Evolutionary conservation across 1,140 invertebrate species (phyloP), one percentile per base, ranked within the genome.

Genomic region (Pseudomyrmex flavicornis): DNA sequence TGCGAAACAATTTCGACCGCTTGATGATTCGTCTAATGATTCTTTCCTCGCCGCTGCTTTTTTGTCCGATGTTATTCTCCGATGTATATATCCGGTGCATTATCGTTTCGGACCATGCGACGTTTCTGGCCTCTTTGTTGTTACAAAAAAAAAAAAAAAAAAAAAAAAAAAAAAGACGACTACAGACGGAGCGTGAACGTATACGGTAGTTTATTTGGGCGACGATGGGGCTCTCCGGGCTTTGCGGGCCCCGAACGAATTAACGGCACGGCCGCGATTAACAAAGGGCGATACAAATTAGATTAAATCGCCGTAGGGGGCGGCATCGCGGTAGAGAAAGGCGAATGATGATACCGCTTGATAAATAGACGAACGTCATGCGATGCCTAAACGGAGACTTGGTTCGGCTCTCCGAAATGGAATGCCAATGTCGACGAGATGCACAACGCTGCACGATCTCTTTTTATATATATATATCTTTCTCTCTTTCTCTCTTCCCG

Each of bases 291-390:
- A 93, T 93, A 93, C 93, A 94, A 94, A 94, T 93, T 94, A 93
- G 93, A 94, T 94, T 94, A 94, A 94, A 93, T 92, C 92, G 93
- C 93, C 92, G 79, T 91, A 92, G 92, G 93, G 92, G 92, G 92
- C 92, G 93, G 93, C 93, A 90, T 93, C 91, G 88, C 85, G 85
- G 84, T 84, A 88, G 83, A 91, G 91, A 93, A 93, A 94, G 91
- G 89, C 90, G 89, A 93, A 93, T 92, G 92, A 94, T 94, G 93
- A 94, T 94, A 92, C 92, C 90, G 89, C 84, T 93, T 94, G 93
- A 94, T 94, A 92, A 94, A 94, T 94, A 93, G 93, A 93, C 90
- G 91, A 91, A 91, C 91, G 89, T 93, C 93, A 94, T 94, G 93
- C 93, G 88, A 94, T 91, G 90, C 86, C 76, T 89, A 93, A 94